phyloP scores from a whole-genome alignment of 2,797 vertebrate species.

The Mycteria americana region DNA sequence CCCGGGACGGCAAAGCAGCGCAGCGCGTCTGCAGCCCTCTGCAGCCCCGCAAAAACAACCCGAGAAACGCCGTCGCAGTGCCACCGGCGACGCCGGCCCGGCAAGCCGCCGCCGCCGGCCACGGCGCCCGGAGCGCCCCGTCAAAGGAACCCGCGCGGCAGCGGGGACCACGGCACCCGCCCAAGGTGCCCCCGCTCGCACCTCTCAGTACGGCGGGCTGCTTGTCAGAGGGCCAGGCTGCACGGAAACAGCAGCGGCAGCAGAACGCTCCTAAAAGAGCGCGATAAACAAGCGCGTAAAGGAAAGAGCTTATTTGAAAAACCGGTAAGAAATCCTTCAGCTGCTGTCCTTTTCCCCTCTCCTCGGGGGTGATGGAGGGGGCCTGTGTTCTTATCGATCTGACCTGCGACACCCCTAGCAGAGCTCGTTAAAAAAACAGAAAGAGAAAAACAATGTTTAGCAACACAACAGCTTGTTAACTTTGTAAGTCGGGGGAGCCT shows the following conservation, averaged over 20 bases:
- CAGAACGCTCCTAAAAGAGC: neutral
- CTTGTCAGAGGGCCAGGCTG: neutral
- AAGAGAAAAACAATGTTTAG: slow-evolving; percentile 34
- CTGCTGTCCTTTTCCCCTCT: neutral
- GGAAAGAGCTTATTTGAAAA: neutral
- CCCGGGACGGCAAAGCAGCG: neutral
- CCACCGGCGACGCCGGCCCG: fast-evolving
- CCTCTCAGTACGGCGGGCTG: fast-evolving
- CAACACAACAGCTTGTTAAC: slow-evolving; percentile 59
- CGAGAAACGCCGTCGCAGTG: fast-evolving
- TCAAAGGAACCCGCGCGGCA: fast-evolving
- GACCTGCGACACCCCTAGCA: neutral
- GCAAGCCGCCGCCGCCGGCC: neutral
- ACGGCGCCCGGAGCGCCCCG: neutral
- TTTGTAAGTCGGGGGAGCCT: neutral
- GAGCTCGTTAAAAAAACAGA: neutral
- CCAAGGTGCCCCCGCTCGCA: fast-evolving
- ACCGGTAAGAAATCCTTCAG: neutral
- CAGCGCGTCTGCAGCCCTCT: neutral
- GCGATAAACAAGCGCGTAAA: neutral
- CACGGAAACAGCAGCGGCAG: neutral
- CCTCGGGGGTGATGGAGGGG: neutral
- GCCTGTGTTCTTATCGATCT: neutral
- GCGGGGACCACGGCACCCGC: fast-evolving
- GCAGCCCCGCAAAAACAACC: fast-evolving